Conservation (phyloP, 2,113 vertebrate species). For the Trichechus manatus region DNA sequence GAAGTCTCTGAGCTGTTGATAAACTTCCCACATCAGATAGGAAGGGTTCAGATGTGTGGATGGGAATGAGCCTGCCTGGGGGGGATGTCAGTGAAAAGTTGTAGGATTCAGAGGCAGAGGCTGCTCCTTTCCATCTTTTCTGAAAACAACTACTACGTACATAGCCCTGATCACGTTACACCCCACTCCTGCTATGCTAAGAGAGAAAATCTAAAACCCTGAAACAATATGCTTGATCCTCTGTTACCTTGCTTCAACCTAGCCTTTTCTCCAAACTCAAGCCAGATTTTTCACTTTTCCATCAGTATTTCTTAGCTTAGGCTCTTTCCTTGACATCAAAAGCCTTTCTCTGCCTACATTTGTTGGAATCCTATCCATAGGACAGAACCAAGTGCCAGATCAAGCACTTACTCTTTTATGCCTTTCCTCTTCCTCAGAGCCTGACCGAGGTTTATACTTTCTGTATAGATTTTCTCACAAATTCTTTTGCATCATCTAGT, state of each 20-base stretch:
- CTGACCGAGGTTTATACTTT: neutral
- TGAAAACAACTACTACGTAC: neutral
- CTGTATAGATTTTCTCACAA: neutral
- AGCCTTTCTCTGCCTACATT: neutral
- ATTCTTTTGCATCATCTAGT: neutral
- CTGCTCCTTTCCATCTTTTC: neutral
- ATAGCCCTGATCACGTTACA: neutral
- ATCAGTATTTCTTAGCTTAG: neutral
- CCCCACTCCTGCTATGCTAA: neutral
- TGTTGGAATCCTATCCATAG: conserved; percentile 22
- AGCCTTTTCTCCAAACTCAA: neutral
- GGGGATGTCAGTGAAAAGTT: neutral
- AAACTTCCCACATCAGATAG: conserved; percentile 48
- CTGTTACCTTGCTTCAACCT: neutral
- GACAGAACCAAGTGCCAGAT: neutral
- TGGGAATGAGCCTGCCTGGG: neutral
- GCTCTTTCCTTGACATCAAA: neutral
- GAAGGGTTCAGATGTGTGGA: conserved; percentile 41
- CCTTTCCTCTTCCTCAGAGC: neutral
- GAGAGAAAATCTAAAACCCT: neutral
- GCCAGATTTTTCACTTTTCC: neutral
- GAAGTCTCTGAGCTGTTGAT: conserved; percentile 72
- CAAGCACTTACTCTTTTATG: neutral
- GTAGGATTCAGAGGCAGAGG: conserved; percentile 25
- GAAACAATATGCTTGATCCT: neutral